phyloP scores from a whole-genome alignment of 2,797 vertebrate species.

The Girardinus metallicus region DNA sequence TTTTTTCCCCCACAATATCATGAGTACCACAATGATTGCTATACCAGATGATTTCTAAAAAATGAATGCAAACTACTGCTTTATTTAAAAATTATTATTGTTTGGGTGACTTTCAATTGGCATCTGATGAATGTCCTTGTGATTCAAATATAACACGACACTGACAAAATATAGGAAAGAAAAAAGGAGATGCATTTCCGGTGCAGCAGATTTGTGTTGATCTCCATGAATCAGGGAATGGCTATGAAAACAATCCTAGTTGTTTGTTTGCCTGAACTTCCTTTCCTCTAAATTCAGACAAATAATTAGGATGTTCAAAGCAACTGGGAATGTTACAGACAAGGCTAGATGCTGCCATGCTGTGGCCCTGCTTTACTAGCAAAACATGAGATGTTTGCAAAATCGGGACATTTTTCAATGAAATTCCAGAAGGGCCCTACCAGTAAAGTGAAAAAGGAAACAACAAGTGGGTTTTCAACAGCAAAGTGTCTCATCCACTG shows the following conservation, averaged over 20 bases:
- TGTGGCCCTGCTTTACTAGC: neutral
- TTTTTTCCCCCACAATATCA: no score
- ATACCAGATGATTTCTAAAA: no score
- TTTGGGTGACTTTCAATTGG: neutral
- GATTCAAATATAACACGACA: neutral
- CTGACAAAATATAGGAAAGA: neutral
- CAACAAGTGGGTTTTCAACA: neutral
- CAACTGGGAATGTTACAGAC: neutral
- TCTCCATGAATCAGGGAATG: neutral
- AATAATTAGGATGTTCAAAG: neutral
- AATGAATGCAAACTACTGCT: no score
- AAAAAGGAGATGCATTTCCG: neutral
- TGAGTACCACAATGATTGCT: no score
- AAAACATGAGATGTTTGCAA: neutral
- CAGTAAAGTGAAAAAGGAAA: neutral
- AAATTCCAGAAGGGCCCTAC: neutral
- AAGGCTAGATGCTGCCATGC: neutral
- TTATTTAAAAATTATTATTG: no score
- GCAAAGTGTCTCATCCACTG: no score
- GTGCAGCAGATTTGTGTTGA: neutral
- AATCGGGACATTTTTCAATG: neutral
- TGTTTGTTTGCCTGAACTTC: neutral
- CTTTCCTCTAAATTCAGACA: neutral
- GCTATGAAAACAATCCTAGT: neutral
- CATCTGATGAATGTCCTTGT: neutral